Percentiles rank a stretch among this genome's conserved stretches.
Conservation (phyloP, 2,888 invertebrate genomes). For the Melinaea marsaeus region DNA sequence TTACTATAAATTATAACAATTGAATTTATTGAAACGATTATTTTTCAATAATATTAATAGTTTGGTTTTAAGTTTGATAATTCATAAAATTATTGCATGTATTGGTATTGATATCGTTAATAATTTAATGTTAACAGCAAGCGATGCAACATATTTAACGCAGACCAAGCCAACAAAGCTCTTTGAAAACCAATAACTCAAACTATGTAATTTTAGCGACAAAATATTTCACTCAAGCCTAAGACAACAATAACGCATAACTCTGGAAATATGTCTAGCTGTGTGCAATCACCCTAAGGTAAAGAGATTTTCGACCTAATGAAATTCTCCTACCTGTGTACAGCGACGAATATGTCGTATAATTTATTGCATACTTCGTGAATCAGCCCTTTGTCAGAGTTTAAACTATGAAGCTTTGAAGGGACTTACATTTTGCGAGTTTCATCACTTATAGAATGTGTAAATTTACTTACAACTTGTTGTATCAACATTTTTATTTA, state of each 20-base stretch:
- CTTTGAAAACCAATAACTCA: background rate
- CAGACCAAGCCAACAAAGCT: background rate
- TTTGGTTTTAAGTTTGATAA: too few species aligned
- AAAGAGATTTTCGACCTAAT: slow-evolving; percentile 38
- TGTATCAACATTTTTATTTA: too few species aligned
- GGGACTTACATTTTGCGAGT: background rate
- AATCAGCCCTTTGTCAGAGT: slow-evolving; percentile 23
- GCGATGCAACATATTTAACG: background rate
- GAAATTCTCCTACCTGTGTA: slow-evolving; percentile 40
- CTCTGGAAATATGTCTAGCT: slow-evolving; percentile 28
- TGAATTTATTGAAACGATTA: too few species aligned
- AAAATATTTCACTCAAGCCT: slow-evolving; percentile 28
- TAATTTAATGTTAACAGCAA: too few species aligned
- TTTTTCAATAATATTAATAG: too few species aligned
- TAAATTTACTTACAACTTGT: too few species aligned
- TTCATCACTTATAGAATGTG: too few species aligned
- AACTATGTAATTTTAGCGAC: slow-evolving; percentile 20
- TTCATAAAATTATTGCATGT: too few species aligned
- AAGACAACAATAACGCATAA: slow-evolving; percentile 30
- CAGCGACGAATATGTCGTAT: slow-evolving; percentile 21
- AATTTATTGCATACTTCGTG: slow-evolving; percentile 26
- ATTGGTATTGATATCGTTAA: too few species aligned
- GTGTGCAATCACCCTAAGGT: slow-evolving; percentile 29
- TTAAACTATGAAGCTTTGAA: slow-evolving; percentile 4
- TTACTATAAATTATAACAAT: background rate